Evolutionary conservation across 1,140 invertebrate genomes (phyloP), one percentile per base, ranked within the genome.

Genomic region (Psilanteris sp.): DNA sequence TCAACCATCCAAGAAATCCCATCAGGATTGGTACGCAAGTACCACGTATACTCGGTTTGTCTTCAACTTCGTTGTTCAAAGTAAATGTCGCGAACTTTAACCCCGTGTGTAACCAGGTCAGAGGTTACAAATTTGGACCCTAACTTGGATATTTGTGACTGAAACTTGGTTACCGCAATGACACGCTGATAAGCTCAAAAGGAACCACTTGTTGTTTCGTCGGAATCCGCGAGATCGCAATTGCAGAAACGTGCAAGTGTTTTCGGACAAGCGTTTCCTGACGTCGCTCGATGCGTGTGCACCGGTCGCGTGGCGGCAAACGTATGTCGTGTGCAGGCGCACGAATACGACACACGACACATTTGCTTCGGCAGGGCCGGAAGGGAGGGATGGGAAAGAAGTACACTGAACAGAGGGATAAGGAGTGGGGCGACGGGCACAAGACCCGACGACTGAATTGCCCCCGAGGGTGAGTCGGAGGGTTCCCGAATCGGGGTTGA

Each of bases 271-370:
- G 52, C 57, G 71, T 72, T 76, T 73, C 59, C 46, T 75, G 72
- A 59, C 64, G 73, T 48, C 54, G 78, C 52, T 46, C 64, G 79
- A 77, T 81, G 81, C 84, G 82, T 87, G 85, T 84, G 82, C 79
- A 85, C 80, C 77, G 84, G 87, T 88, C 87, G 88, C 88, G 86
- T 88, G 88, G 85, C 87, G 87, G 83, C 83, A 68, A 85, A 87
- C 87, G 88, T 87, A 85, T 88, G 88, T 88, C 88, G 86, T 89
- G 86, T 87, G 87, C 82, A 79, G 80, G 83, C 80, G 83, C 78
- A 83, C 81, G 77, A 82, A 77, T 70, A 74, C 80, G 86, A 87
- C 86, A 87, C 86, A 87, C 85, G 87, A 89, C 86, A 84, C 68
- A 77, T 77, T 79, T 43, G 57, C 59, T 43, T 54, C 34, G 37